Evolutionary conservation across 30 jellyfish, hydroid and myxozoan species (phyloP).

Genomic region (Hydractinia echinata): DNA sequence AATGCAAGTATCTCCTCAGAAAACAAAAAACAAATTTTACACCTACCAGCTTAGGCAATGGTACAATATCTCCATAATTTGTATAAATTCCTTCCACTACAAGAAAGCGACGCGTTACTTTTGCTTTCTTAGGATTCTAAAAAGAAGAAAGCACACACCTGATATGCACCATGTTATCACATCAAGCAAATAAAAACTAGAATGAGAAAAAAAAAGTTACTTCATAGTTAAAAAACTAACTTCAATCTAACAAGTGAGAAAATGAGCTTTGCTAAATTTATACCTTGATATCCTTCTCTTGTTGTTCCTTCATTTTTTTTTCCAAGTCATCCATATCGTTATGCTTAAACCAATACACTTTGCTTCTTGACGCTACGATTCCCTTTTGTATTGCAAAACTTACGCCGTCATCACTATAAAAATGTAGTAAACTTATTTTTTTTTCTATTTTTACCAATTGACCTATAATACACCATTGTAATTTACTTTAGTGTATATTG

Average conservation of each 20-base stretch:
- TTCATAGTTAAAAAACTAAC: too few species aligned
- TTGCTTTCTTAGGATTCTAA: conserved; percentile 89
- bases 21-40: neutral
- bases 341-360: conserved; percentile 95
- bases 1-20: neutral
- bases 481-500: too few species aligned
- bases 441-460: neutral
- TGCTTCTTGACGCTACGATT: conserved; percentile 90
- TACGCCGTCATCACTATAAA: conserved; percentile 91
- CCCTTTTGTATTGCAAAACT: conserved; percentile 90
- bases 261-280: neutral
- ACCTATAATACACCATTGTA: too few species aligned
- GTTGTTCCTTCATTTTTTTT: conserved; percentile 70
- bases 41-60: conserved; percentile 82
- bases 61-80: conserved; percentile 89
- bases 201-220: too few species aligned
- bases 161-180: too few species aligned
- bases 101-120: conserved; percentile 75
- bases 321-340: conserved; percentile 91
- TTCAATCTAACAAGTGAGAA: too few species aligned
- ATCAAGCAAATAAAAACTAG: too few species aligned
- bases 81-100: conserved; percentile 92
- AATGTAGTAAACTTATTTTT: neutral
- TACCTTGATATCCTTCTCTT: conserved; percentile 81
- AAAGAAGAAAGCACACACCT: neutral